phyloP scores from a whole-genome alignment of 2,113 vertebrate species.

The Podarcis muralis region DNA sequence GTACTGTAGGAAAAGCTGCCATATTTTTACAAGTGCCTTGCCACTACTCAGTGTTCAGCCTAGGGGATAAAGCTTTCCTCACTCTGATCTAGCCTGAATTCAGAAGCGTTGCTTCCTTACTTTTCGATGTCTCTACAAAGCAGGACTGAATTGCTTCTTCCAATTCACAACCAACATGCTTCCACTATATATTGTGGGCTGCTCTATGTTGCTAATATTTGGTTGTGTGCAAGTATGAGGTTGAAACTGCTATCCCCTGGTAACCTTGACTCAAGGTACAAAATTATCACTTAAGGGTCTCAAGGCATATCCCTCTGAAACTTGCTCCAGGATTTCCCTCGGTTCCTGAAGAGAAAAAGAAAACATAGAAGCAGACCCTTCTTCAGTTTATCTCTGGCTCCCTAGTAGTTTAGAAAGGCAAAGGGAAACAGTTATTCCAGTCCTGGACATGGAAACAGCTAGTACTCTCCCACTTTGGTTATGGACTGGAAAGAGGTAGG shows the following conservation, averaged over 20 bases:
- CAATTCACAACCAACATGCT: neutral
- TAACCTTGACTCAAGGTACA: neutral
- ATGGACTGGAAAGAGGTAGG: neutral
- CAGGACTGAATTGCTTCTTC: neutral
- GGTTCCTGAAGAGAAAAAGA: neutral
- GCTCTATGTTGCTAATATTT: neutral
- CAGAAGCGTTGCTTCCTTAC: neutral
- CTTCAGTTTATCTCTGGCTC: neutral
- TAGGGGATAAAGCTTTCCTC: neutral
- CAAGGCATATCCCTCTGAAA: neutral
- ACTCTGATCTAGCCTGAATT: neutral
- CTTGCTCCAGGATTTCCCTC: neutral
- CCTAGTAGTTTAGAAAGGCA: neutral
- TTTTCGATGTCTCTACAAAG: neutral
- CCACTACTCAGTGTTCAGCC: neutral
- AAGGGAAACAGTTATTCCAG: neutral
- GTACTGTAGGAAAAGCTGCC: neutral
- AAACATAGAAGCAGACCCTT: neutral
- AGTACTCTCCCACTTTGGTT: neutral
- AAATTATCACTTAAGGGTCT: neutral
- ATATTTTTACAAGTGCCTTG: neutral
- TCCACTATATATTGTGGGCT: neutral
- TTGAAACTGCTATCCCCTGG: neutral
- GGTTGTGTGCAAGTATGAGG: neutral
- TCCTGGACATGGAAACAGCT: neutral